These are phyloP conservation scores for Labeo catla DNA, from an alignment of 2,113 vertebrate genomes.

Conservation along the genomic window DNA sequence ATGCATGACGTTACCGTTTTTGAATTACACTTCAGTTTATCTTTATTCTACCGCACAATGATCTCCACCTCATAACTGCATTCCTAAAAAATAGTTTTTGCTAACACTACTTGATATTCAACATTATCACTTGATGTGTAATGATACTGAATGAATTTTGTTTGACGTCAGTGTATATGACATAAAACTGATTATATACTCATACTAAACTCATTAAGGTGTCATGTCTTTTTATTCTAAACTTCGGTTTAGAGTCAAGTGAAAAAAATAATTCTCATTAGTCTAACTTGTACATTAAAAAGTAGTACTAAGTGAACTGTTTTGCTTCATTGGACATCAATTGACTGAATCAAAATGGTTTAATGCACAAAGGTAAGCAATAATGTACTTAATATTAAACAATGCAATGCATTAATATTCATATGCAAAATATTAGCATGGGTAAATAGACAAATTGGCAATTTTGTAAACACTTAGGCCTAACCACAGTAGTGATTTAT, in stretches of 20 bases:
- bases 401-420: background rate
- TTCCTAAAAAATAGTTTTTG: background rate
- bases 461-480: background rate
- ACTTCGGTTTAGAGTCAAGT: background rate
- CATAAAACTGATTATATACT: background rate
- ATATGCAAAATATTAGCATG: background rate
- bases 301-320: background rate
- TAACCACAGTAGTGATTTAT: background rate
- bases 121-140: background rate
- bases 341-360: background rate
- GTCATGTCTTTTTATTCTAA: background rate
- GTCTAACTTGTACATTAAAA: background rate
- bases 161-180: background rate
- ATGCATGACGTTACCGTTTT: background rate
- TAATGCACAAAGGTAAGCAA: conserved; percentile 1
- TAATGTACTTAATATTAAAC: background rate
- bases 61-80: background rate
- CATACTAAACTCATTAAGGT: background rate
- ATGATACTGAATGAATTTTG: background rate
- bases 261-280: background rate
- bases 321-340: background rate
- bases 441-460: background rate
- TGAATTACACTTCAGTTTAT: background rate
- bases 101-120: background rate
- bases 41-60: background rate